Evolutionary conservation across 2,113 vertebrate genomes (phyloP).

Genomic region (Dromas ardeola): DNA sequence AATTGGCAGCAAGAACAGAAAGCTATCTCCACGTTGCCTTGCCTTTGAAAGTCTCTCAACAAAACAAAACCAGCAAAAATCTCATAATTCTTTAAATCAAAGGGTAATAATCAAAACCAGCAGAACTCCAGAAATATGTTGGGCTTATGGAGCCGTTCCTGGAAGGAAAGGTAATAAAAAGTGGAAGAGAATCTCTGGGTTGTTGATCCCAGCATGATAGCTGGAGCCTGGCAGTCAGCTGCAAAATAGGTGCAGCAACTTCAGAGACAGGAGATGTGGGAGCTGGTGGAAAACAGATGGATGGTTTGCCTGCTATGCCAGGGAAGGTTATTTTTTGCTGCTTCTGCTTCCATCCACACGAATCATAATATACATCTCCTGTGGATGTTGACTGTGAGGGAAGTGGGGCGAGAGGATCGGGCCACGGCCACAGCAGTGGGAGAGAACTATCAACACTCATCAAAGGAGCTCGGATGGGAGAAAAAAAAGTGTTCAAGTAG

Average conservation of each 20-base stretch:
- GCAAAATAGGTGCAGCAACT: slow-evolving; percentile 75
- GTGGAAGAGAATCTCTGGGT: neutral
- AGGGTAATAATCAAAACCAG: slow-evolving; percentile 14
- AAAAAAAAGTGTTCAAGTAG: slow-evolving; percentile 51
- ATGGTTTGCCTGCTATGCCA: slow-evolving; percentile 45
- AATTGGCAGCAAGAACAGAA: neutral
- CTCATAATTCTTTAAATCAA: neutral
- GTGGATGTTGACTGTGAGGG: slow-evolving; percentile 58
- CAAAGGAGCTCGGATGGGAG: slow-evolving; percentile 20
- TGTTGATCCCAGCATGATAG: neutral
- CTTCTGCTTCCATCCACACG: slow-evolving; percentile 35
- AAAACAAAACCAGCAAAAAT: neutral
- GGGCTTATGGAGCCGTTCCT: neutral
- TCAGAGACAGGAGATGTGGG: slow-evolving; percentile 86
- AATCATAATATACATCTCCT: slow-evolving; percentile 48
- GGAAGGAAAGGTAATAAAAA: neutral
- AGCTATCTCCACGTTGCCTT: neutral
- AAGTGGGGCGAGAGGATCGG: slow-evolving; percentile 78
- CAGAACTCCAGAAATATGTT: neutral
- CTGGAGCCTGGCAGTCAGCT: slow-evolving; percentile 38
- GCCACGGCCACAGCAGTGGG: slow-evolving; percentile 64
- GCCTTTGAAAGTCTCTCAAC: neutral
- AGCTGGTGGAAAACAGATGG: slow-evolving; percentile 73
- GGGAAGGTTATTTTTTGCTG: slow-evolving; percentile 56
- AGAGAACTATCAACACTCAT: slow-evolving; percentile 73